These are phyloP conservation scores for Schrankia costaestrigalis DNA, from an alignment of 2,888 invertebrate species.

Conservation along the genomic window DNA sequence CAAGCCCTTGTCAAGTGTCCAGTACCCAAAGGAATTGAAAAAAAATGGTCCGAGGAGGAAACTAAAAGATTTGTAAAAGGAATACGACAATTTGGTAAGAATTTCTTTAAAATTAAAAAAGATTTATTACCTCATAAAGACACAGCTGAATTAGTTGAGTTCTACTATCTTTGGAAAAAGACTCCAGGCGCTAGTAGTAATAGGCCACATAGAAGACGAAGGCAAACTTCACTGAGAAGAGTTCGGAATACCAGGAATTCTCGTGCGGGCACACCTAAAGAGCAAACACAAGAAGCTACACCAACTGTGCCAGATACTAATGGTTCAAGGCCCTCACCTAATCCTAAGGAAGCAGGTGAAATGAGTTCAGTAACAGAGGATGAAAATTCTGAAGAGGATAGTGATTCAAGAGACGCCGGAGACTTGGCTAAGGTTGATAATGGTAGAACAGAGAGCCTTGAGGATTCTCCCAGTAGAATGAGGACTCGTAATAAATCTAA, in stretches of 20 bases:
- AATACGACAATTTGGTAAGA: slow-evolving; percentile 98
- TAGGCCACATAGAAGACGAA: slow-evolving; percentile 93
- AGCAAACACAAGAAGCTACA: slow-evolving; percentile 83
- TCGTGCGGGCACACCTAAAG: slow-evolving; percentile 88
- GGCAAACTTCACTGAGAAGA: slow-evolving; percentile 92
- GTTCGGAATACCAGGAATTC: slow-evolving; percentile 94
- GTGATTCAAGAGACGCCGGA: slow-evolving; percentile 93
- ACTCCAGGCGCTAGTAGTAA: slow-evolving; percentile 98
- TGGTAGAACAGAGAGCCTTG: slow-evolving; percentile 87
- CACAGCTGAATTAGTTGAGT: slow-evolving; percentile 98
- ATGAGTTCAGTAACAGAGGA: slow-evolving; percentile 91
- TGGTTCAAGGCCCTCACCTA: slow-evolving; percentile 82
- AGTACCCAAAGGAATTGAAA: slow-evolving; percentile 97
- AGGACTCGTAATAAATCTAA: slow-evolving; percentile 92
- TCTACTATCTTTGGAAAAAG: slow-evolving; percentile 99
- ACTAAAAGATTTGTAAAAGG: slow-evolving; percentile 99
- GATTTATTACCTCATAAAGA: slow-evolving; percentile 98
- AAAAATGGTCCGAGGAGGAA: slow-evolving; percentile 99
- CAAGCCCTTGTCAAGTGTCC: slow-evolving; percentile 98
- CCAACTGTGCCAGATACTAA: slow-evolving; percentile 77
- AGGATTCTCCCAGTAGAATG: slow-evolving; percentile 93
- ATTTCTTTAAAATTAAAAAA: slow-evolving; percentile 98
- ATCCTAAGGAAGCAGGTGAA: slow-evolving; percentile 85
- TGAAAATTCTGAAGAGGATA: slow-evolving; percentile 97
- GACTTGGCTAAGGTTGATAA: slow-evolving; percentile 91